Percentiles rank a stretch among this genome's conserved stretches.
Conservation (phyloP, 2,113 vertebrate species). For the Zapornia atra region DNA sequence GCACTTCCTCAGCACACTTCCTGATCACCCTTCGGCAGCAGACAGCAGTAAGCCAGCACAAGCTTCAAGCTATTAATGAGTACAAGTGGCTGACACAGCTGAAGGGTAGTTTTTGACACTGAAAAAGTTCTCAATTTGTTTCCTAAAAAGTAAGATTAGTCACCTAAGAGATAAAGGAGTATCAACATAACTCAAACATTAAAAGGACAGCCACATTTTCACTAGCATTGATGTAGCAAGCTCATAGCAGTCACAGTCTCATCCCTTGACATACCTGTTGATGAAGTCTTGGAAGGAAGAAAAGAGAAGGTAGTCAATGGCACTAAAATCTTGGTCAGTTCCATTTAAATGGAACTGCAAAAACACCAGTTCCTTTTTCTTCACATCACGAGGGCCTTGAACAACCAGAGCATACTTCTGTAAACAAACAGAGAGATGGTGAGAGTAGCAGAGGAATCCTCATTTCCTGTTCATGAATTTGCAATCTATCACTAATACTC, state of each 20-base stretch:
- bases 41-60: not conserved
- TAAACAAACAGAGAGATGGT: not conserved
- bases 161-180: not conserved
- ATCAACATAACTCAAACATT: not conserved
- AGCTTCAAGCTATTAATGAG: not conserved
- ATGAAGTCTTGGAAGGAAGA: slow-evolving; percentile 86
- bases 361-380: slow-evolving; percentile 91
- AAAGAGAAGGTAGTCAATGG: slow-evolving; percentile 96
- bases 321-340: slow-evolving; percentile 94
- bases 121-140: not conserved
- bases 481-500: not conserved
- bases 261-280: slow-evolving; percentile 59
- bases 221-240: not conserved
- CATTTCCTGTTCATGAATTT: not conserved
- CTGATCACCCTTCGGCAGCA: not conserved
- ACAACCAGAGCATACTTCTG: slow-evolving; percentile 90
- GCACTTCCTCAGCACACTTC: not conserved
- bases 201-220: not conserved
- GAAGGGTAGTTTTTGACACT: not conserved
- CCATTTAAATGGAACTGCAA: slow-evolving; percentile 93
- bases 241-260: not conserved
- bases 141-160: not conserved
- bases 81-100: not conserved
- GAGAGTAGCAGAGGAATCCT: not conserved
- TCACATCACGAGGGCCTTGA: slow-evolving; percentile 89